A percentile compares a stretch with the other conserved stretches of the same genome.
Conservation (phyloP, 2,113 vertebrate species). For the Carettochelys insculpta region DNA sequence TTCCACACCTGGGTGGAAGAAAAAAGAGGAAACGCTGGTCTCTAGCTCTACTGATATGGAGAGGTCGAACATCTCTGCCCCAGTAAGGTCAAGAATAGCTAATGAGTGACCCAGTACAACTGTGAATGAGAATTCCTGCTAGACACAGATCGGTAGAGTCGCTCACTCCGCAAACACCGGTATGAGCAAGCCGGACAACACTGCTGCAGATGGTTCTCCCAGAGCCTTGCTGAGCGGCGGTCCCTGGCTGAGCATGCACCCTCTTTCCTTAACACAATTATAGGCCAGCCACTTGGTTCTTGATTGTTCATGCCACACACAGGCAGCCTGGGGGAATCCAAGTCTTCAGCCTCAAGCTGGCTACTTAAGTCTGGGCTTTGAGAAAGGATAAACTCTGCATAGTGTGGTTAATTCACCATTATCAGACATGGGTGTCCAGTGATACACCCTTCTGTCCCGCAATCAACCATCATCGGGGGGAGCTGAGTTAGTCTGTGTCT, state of each 20-base stretch:
- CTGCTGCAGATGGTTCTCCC: neutral
- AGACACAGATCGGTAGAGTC: neutral
- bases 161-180: neutral
- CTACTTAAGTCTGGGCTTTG: neutral
- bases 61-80: neutral
- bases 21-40: too few relatives aligned
- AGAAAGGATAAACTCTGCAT: neutral
- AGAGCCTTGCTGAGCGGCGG: neutral
- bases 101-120: neutral
- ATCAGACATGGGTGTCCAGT: neutral
- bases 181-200: neutral
- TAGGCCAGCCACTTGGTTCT: neutral
- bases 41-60: neutral
- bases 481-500: too few relatives aligned
- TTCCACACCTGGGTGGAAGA: too few relatives aligned
- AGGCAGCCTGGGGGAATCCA: neutral
- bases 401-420: neutral
- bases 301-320: too few relatives aligned
- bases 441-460: neutral
- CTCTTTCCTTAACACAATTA: neutral
- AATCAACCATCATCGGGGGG: neutral
- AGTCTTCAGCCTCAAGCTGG: neutral
- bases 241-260: neutral
- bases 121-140: neutral
- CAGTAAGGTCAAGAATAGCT: neutral